Conservation (phyloP, 2,888 invertebrate genomes). For the Eupithecia subfuscata region DNA sequence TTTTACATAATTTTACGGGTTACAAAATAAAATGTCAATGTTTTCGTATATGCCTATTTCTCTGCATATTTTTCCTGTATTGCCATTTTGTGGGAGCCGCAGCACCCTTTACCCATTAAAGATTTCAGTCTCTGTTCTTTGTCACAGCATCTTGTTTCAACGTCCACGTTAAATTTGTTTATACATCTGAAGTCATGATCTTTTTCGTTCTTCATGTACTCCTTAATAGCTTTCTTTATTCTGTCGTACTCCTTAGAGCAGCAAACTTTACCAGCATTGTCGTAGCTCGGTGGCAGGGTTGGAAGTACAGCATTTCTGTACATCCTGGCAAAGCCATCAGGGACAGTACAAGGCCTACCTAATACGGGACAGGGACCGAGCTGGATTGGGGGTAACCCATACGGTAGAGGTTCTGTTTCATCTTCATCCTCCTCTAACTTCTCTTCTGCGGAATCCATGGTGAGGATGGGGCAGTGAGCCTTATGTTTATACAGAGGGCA, state of each 20-base stretch:
- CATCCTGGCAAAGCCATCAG: slow-evolving; percentile 78
- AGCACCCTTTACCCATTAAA: slow-evolving; percentile 71
- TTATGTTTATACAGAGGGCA: slow-evolving; percentile 76
- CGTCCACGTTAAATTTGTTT: slow-evolving; percentile 72
- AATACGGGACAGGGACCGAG: slow-evolving; percentile 78
- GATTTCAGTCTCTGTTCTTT: slow-evolving; percentile 69
- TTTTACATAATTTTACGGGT: slow-evolving; percentile 56
- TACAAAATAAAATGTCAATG: slow-evolving; percentile 81
- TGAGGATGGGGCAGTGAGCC: slow-evolving; percentile 67
- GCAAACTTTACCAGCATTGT: slow-evolving; percentile 75
- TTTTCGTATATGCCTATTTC: slow-evolving; percentile 48
- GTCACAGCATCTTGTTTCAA: slow-evolving; percentile 76
- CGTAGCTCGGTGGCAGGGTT: slow-evolving; percentile 67
- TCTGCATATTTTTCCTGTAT: slow-evolving; percentile 70
- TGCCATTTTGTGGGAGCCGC: slow-evolving; percentile 73
- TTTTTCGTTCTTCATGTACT: slow-evolving; percentile 72
- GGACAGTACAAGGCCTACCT: slow-evolving; percentile 74
- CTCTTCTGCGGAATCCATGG: slow-evolving; percentile 64
- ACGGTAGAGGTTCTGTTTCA: slow-evolving; percentile 69
- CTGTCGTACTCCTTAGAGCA: slow-evolving; percentile 78
- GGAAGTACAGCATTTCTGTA: slow-evolving; percentile 69
- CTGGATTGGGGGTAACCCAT: slow-evolving; percentile 74
- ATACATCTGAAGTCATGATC: slow-evolving; percentile 71
- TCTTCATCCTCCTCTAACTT: slow-evolving; percentile 71
- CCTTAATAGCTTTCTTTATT: slow-evolving; percentile 74